Conservation (phyloP, 92 coral and sea anemone genomes). For the Micromussa lordhowensis region DNA sequence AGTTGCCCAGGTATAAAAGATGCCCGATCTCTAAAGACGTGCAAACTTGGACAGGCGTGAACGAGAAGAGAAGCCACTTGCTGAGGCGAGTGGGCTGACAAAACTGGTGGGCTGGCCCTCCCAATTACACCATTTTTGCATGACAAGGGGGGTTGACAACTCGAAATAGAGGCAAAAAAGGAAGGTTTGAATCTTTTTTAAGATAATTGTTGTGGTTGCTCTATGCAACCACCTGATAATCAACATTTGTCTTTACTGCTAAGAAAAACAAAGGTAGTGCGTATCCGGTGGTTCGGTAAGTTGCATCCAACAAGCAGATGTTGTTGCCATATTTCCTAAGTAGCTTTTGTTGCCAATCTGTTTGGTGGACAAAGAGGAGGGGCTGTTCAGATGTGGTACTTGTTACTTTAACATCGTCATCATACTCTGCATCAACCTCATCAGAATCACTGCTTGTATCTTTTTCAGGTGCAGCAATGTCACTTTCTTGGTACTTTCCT, state of each 20-base stretch:
- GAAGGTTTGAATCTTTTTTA: no score
- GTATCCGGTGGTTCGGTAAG: slow-evolving; percentile 66
- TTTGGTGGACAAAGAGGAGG: slow-evolving; percentile 61
- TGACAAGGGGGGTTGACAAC: neutral
- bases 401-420: slow-evolving; percentile 40
- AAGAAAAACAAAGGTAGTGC: slow-evolving; percentile 69
- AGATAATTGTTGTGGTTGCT: no score
- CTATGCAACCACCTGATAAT: slow-evolving; percentile 65
- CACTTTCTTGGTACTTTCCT: neutral
- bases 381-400: slow-evolving; percentile 1
- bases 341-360: slow-evolving; percentile 57
- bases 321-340: slow-evolving; percentile 54
- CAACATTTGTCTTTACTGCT: no score
- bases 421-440: slow-evolving; percentile 45
- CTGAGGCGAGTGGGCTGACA: slow-evolving; percentile 18
- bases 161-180: no score
- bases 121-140: slow-evolving; percentile 19
- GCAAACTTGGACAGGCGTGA: no score
- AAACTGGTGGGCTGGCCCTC: slow-evolving; percentile 18
- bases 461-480: slow-evolving; percentile 1
- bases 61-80: slow-evolving; percentile 1
- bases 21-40: no score
- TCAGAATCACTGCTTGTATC: slow-evolving; percentile 11
- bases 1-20: no score
- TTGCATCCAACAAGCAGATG: slow-evolving; percentile 70